Conservation (phyloP, 1,140 invertebrate species). For the Hycleus cichorii region DNA sequence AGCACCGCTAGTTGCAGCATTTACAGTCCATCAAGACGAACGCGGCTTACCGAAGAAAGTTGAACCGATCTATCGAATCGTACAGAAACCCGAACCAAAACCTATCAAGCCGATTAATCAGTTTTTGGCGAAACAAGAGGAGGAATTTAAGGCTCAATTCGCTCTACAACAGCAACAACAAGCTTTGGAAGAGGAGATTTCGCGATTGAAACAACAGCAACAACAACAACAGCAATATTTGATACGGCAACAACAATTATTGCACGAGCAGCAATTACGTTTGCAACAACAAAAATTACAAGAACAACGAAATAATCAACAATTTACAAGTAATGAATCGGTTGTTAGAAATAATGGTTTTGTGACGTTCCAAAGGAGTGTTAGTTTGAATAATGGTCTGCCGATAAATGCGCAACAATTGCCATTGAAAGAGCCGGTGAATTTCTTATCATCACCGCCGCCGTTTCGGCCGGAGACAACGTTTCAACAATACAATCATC, state of each 20-base stretch:
- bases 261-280: constrained; percentile 40
- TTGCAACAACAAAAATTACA: constrained; percentile 34
- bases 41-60: constrained; percentile 65
- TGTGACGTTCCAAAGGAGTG: constrained; percentile 46
- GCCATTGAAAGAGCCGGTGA: constrained; percentile 32
- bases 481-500: constrained; percentile 13
- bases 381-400: constrained; percentile 40
- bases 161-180: constrained; percentile 44
- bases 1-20: constrained; percentile 70
- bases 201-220: constrained; percentile 49
- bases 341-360: constrained; percentile 5
- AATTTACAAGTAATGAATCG: constrained; percentile 5
- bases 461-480: constrained; percentile 16
- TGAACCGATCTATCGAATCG: constrained; percentile 53
- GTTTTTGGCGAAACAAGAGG: constrained; percentile 31
- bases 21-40: constrained; percentile 74
- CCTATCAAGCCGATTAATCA: constrained; percentile 7
- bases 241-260: constrained; percentile 45
- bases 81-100: constrained; percentile 17
- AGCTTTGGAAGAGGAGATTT: constrained; percentile 1
- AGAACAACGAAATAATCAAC: constrained; percentile 39
- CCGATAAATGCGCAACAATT: constrained; percentile 34
- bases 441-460: constrained; percentile 18
- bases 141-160: constrained; percentile 47
- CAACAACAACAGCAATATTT: constrained; percentile 61